Percentiles rank a stretch among this genome's conserved stretches.
Evolutionary conservation across 2,113 vertebrate species (phyloP).

Genomic region (Embiotoca jacksoni): DNA sequence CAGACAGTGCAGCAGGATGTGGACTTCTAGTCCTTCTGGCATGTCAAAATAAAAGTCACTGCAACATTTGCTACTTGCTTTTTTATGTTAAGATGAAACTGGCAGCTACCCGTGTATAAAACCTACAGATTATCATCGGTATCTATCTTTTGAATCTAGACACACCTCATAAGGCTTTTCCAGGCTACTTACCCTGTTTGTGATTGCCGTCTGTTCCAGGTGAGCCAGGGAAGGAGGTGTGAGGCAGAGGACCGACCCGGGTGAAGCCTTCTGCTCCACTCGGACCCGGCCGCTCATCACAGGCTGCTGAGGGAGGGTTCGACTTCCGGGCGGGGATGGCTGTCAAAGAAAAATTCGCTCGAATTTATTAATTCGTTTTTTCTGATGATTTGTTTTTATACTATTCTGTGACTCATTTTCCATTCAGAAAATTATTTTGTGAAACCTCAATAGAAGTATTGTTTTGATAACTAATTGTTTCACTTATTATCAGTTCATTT

Average conservation of each 20-base stretch:
- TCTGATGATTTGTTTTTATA: neutral
- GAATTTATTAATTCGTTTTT: neutral
- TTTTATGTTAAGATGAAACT: neutral
- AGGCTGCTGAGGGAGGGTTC: conserved; percentile 46
- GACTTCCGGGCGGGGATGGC: conserved; percentile 89
- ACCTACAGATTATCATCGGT: neutral
- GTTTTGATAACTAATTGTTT: neutral
- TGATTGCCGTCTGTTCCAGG: conserved; percentile 82
- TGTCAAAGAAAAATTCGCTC: conserved; percentile 56
- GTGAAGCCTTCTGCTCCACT: conserved; percentile 84
- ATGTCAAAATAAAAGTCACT: neutral
- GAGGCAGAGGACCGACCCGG: conserved; percentile 77
- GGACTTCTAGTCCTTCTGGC: too few relatives aligned
- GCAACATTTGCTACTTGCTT: neutral
- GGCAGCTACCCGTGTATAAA: neutral
- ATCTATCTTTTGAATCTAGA: neutral
- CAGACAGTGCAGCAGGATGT: neutral
- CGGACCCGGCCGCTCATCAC: conserved; percentile 84
- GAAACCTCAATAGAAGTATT: neutral
- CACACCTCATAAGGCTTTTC: neutral
- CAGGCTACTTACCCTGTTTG: conserved; percentile 85
- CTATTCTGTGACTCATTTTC: neutral
- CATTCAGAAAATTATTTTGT: neutral
- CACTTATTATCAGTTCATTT: conserved; percentile 1
- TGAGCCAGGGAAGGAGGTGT: conserved; percentile 83